Evolutionary conservation across 2,797 vertebrate genomes (phyloP).

Genomic region (Sebastolobus altivelis): DNA sequence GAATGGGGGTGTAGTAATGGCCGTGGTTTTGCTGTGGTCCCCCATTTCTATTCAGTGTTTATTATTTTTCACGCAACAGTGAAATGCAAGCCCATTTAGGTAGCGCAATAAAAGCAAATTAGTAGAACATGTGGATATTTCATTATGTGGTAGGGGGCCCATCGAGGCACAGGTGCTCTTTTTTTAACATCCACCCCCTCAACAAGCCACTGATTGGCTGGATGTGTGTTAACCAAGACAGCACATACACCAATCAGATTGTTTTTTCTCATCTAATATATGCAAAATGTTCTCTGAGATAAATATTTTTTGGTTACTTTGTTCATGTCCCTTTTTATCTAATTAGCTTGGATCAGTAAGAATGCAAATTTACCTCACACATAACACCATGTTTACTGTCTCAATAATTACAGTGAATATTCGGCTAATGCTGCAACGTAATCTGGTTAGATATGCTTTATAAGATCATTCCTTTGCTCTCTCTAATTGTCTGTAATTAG

Average conservation of each 20-base stretch:
- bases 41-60: slow-evolving; percentile 72
- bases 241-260: not conserved
- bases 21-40: slow-evolving; percentile 53
- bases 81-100: slow-evolving; percentile 69
- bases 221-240: slow-evolving; percentile 17
- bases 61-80: slow-evolving; percentile 70
- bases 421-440: slow-evolving; percentile 24
- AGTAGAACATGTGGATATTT: slow-evolving; percentile 68
- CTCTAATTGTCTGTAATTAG: slow-evolving; percentile 69
- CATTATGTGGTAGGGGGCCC: slow-evolving; percentile 70
- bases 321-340: slow-evolving; percentile 19
- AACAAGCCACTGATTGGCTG: slow-evolving; percentile 31
- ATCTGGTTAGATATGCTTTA: slow-evolving; percentile 54
- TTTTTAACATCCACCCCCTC: slow-evolving; percentile 45
- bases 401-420: slow-evolving; percentile 41
- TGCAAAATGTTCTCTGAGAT: slow-evolving; percentile 19
- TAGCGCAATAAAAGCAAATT: slow-evolving; percentile 73
- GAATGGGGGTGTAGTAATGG: slow-evolving; percentile 40
- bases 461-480: slow-evolving; percentile 51
- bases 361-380: slow-evolving; percentile 11
- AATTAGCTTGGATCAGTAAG: slow-evolving; percentile 33
- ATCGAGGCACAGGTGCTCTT: slow-evolving; percentile 57
- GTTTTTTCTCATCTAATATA: slow-evolving; percentile 6
- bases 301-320: slow-evolving; percentile 1
- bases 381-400: slow-evolving; percentile 37